Base-by-base conservation (phyloP, 2,888 invertebrate genomes). In the Hemaris fuciformis region DNA sequence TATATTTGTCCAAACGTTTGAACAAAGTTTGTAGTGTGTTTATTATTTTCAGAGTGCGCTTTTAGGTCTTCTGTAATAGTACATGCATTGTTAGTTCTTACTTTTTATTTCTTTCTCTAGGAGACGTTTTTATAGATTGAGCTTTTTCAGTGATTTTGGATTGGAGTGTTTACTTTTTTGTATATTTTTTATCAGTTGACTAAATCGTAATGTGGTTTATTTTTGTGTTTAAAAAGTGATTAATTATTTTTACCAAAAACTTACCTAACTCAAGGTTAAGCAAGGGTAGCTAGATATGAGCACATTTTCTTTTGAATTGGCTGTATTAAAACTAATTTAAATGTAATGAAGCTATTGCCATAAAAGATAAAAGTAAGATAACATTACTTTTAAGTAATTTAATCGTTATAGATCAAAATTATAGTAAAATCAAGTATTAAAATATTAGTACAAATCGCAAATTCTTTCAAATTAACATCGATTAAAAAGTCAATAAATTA, bases 21-120 rank as follows among this genome's bases (percentile, higher is more conserved):
- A 65, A 67, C 57, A 69, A 64, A 64, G 59, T 70, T 67, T 69
- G 73, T 78, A 79, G 81, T 71, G 76, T 76, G 75, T 80, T 73
- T 73, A 57, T 63, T 66, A 69, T 73, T 68, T 62, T 58, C 64
- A 63, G 66, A 68, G 72, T 75, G 72, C 71, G 77, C 76, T 79
- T 80, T 64, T 75, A 75, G 71, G 72, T 74, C 64, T 63, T 64
- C 31, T 68, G 10, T 68, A 67, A 70, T 77, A 73, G 75, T 71
- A 70, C 70, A 79, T 2, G 48, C 80, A 74, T 75, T 78, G 71
- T 75, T 81, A 77, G 53, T 68, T 71, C 57, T 57, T 62, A 70
- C 71, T 69, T 43, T 72, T 72, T 75, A 59, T 72, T 77, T 72
- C 68, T 76, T 75, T 68, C 67, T 22, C 46, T 83, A 79, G 75